phyloP scores from a whole-genome alignment of 2,113 vertebrate species.

The Marcusenius ussheri region DNA sequence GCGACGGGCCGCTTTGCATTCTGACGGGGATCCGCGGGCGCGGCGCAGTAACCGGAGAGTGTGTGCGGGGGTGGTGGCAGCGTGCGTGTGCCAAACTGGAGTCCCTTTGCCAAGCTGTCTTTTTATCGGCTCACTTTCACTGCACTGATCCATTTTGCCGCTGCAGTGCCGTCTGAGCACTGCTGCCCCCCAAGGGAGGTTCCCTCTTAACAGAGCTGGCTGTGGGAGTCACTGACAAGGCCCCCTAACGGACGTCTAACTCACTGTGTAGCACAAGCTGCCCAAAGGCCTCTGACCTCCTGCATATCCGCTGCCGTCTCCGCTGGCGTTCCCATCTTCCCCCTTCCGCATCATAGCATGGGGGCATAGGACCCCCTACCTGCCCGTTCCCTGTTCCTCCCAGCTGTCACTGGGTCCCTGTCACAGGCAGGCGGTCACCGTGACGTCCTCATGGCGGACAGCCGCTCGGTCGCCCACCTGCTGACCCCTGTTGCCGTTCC shows the following conservation, averaged over 20 bases:
- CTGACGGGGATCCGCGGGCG: neutral
- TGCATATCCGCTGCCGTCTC: neutral
- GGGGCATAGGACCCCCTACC: neutral
- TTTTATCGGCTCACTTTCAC: neutral
- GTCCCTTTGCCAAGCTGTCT: neutral
- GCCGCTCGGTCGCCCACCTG: neutral
- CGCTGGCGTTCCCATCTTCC: neutral
- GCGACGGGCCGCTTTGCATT: neutral
- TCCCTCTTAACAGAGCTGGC: neutral
- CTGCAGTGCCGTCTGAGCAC: neutral
- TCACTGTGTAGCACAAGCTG: neutral
- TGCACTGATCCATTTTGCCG: neutral
- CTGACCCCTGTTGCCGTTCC: neutral
- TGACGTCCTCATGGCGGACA: neutral
- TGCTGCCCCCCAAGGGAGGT: neutral
- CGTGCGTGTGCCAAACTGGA: neutral
- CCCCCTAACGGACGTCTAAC: neutral
- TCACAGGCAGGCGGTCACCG: neutral
- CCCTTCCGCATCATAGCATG: neutral
- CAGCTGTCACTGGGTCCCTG: neutral
- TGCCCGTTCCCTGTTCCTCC: neutral
- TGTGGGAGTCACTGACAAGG: neutral
- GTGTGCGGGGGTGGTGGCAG: neutral
- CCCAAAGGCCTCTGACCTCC: neutral
- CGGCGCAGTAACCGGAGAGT: neutral